A percentile compares a stretch with the other conserved stretches of the same genome.
Evolutionary conservation across 2,888 invertebrate species (phyloP).

Genomic region (Zygothrica quintamaculata): DNA sequence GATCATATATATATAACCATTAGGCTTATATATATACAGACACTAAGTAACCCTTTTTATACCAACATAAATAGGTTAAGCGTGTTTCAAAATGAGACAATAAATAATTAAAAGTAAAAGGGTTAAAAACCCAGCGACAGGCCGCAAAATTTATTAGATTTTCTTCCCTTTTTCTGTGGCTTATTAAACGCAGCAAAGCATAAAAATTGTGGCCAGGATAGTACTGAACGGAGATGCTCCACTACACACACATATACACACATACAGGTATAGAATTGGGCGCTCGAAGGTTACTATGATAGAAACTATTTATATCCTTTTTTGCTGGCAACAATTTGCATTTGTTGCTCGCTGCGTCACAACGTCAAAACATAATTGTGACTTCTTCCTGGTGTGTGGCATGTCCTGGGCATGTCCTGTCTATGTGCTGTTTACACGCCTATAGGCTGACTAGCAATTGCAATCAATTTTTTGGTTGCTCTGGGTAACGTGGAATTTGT

Average conservation of each 20-base stretch:
- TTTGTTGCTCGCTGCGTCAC: conserved; percentile 75
- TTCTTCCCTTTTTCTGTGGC: conserved; percentile 51
- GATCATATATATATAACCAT: no score
- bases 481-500: conserved; percentile 83
- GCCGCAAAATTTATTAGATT: conserved; percentile 59
- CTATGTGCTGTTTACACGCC: conserved; percentile 21
- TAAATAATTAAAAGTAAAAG: conserved; percentile 43
- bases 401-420: no score
- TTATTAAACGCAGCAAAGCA: conserved; percentile 68
- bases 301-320: conserved; percentile 39
- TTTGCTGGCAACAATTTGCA: conserved; percentile 64
- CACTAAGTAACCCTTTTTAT: no score
- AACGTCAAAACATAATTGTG: conserved; percentile 79
- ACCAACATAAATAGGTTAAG: no score
- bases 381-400: conserved; percentile 35
- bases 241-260: conserved; percentile 20
- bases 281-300: conserved; percentile 12
- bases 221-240: conserved; percentile 44
- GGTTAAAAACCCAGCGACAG: conserved; percentile 59
- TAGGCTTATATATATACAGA: no score
- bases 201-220: conserved; percentile 47
- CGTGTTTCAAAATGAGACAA: neutral
- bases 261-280: conserved; percentile 5
- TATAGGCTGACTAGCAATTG: conserved; percentile 52
- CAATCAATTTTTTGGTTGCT: conserved; percentile 83